Evolutionary conservation across 2,113 vertebrate species (phyloP).

Genomic region (Bathybates hornii): DNA sequence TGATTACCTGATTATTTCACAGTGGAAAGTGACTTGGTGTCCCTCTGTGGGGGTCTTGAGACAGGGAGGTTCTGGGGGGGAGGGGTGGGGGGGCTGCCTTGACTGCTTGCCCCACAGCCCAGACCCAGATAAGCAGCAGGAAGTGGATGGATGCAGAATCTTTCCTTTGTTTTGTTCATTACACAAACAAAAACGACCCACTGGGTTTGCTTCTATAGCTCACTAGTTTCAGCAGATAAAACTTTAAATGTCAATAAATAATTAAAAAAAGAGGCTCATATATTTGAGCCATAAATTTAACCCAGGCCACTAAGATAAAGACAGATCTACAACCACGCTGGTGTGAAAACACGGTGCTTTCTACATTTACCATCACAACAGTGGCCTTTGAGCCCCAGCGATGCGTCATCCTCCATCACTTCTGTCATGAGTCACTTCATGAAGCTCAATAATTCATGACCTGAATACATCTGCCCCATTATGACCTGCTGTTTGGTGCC

Average conservation of each 20-base stretch:
- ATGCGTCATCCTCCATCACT: not conserved
- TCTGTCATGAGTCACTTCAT: constrained; percentile 17
- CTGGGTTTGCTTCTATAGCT: not conserved
- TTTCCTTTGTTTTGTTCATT: not conserved
- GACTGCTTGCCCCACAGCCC: not conserved
- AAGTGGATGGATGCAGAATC: not conserved
- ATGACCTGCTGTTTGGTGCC: not conserved
- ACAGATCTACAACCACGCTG: not conserved
- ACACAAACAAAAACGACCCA: not conserved
- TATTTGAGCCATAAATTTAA: not conserved
- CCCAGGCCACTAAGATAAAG: not conserved
- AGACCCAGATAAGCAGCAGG: not conserved
- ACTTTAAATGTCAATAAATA: not conserved
- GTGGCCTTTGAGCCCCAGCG: not conserved
- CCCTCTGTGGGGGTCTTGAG: not conserved
- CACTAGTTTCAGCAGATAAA: not conserved
- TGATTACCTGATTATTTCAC: not conserved
- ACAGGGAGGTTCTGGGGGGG: not conserved
- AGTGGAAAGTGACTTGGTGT: not conserved
- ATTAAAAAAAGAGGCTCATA: not conserved
- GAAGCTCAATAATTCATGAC: not conserved
- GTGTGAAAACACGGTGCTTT: not conserved
- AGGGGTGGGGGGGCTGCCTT: too few relatives aligned
- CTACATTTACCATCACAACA: not conserved
- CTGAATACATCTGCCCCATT: not conserved